These are phyloP conservation scores for Indri indri DNA, from an alignment of 2,113 vertebrate species.

Conservation along the genomic window DNA sequence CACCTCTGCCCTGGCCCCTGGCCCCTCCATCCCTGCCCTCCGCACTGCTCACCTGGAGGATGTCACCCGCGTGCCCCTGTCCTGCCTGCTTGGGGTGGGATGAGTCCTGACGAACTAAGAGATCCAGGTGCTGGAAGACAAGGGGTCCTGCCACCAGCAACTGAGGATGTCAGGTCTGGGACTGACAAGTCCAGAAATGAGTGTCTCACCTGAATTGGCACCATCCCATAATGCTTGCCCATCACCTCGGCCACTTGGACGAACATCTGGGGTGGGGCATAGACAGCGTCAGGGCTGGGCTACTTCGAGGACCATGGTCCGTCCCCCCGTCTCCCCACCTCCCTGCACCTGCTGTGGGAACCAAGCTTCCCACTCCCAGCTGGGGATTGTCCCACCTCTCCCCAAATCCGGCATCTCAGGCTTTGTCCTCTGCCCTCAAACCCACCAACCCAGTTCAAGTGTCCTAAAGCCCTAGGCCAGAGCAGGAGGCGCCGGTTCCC, in stretches of 20 bases:
- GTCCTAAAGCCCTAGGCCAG: not conserved
- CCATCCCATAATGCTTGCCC: slow-evolving; percentile 71
- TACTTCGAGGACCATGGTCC: not conserved
- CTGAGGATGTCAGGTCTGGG: rapidly evolving
- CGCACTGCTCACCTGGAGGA: slow-evolving; percentile 68
- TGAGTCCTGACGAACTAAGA: slow-evolving; percentile 76
- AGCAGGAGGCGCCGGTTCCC: not conserved
- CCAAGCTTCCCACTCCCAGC: not conserved
- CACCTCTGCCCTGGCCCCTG: rapidly evolving
- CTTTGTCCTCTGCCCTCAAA: not conserved
- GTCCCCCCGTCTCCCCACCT: not conserved
- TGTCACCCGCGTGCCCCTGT: slow-evolving; percentile 12
- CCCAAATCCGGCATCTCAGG: not conserved
- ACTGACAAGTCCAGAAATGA: not conserved
- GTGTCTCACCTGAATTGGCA: slow-evolving; percentile 75
- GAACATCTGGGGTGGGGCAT: slow-evolving; percentile 64
- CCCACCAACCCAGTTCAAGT: not conserved
- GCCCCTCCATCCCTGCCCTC: not conserved
- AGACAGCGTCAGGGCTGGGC: not conserved
- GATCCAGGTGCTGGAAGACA: slow-evolving; percentile 77
- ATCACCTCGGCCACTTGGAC: slow-evolving; percentile 74
- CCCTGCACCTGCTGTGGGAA: rapidly evolving
- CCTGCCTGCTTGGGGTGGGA: slow-evolving; percentile 54
- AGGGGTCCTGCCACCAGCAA: not conserved
- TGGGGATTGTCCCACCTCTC: not conserved